Evolutionary conservation across 2,888 invertebrate species (phyloP), one percentile per base, ranked within the genome.

Genomic region (Athalia cordata): DNA sequence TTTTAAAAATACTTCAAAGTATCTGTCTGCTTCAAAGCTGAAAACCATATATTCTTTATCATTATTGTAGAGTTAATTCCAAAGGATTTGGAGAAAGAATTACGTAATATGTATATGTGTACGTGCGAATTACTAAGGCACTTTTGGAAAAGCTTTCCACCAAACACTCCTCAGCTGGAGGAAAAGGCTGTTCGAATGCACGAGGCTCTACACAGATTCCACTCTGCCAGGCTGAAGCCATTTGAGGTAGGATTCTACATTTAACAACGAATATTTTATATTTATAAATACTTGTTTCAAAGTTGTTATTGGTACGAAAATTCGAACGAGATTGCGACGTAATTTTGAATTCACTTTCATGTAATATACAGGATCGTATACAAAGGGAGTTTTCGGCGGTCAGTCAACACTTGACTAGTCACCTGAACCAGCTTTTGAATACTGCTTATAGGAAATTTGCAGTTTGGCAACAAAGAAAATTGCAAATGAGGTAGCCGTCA

Each of bases 61-160:
- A 82, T 84, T 83, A 86, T 90, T 90, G 47, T 89, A 96, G 98
- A 98, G 91, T 91, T 97, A 86, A 95, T 98, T 80, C 96, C 97
- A 6, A 89, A 93, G 9, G 96, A 96, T 85, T 93, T 97, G 79
- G 96, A 96, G 87, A 93, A 93, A 65, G 98, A 99, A 86, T 91
- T 99, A 9, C 93, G 95, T 78, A 94, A 96, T 81, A 91, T 98
- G 75, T 98, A 99, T 91, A 92, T 95, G 75, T 96, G 97, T 0
- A 92, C 96, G 4, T 95, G 96, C 80, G 99, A 99, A 91, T 91
- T 99, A 79, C 91, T 99, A 11, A 93, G 96, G 79, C 98, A 99
- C 91, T 96, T 99, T 91, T 99, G 99, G 99, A 93, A 95, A 65
- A 96, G 98, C 89, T 98, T 99, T 92, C 96, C 96, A 55, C 94